Base-by-base conservation (phyloP, 2,797 vertebrate species). In the Centropyge bicolor region DNA sequence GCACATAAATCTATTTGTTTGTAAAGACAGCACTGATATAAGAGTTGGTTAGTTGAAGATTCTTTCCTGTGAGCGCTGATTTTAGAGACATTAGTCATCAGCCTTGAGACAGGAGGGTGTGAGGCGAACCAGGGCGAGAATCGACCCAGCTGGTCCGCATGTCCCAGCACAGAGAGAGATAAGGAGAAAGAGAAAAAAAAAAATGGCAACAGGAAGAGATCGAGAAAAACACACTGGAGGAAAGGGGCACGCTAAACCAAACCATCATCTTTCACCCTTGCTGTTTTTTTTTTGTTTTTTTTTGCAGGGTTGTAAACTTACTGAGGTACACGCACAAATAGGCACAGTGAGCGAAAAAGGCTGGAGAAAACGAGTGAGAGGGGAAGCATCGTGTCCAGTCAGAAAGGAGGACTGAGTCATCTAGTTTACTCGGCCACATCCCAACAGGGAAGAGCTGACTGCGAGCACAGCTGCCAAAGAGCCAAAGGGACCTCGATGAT, bases 371-470 rank as follows among this genome's bases (percentile, higher is more conserved):
- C 51, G 61, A 78, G 64, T 17, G 52, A 49, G 67, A 78, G 60
- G 67, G 62, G 64, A 74, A 72, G 63, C 49, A 65, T 74, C 55
- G 17, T 76, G 78, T 85, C 74, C 84, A 86, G 76, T 85, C 55
- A 79, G 57, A 84, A 67, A 87, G 46, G 45, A 81, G 43, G 59
- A 82, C 76, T 84, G 83, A 86, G 65, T 90, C 87, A 86, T 91
- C 38, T 40, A 81, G 81, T 89, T 86, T 82, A 85, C 84, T 79
- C 65, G 72, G 76, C 69, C 81, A 70, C 57, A 71, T 78, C 76
- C 83, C 84, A 86, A 86, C 74, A 90, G 89, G 74, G 70, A 74
- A 74, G 71, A 70, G 75, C 54, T 76, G 61, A 85, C 66, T 75
- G 71, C 63, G 76, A 81, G 69, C 16, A 59, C 83, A 83, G 84